Percentiles rank a stretch among this genome's conserved stretches.
These are phyloP conservation scores for Dromiciops gliroides DNA, from an alignment of 2,113 vertebrate species.

Conservation along the genomic window DNA sequence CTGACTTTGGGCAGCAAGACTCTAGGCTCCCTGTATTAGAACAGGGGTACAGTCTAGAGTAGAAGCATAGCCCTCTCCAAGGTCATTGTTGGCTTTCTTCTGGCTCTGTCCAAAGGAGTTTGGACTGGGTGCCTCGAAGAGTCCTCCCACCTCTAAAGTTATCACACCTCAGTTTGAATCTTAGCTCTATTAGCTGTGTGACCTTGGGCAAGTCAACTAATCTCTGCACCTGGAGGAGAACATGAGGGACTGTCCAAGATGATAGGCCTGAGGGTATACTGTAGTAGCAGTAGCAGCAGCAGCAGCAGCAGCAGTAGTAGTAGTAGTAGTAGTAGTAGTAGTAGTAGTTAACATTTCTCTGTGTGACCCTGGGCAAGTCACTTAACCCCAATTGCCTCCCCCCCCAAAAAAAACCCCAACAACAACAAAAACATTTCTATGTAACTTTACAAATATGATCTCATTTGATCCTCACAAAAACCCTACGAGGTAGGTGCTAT, in stretches of 20 bases:
- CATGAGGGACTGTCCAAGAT: background rate
- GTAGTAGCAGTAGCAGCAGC: no score
- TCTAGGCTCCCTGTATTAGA: slow-evolving; percentile 29
- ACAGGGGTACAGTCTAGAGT: slow-evolving; percentile 25
- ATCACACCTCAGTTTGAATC: background rate
- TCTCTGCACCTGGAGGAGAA: background rate
- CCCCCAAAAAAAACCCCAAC: no score
- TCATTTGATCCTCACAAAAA: background rate
- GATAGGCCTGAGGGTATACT: no score
- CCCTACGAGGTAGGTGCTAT: background rate
- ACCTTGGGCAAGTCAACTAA: background rate
- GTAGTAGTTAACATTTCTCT: background rate
- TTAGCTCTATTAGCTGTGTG: background rate
- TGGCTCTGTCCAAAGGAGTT: slow-evolving; percentile 41
- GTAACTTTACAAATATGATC: background rate
- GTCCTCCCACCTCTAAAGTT: background rate
- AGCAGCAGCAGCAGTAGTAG: no score
- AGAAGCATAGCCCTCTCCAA: slow-evolving; percentile 3
- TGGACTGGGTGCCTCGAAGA: background rate
- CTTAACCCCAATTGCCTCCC: no score
- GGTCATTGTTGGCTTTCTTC: slow-evolving; percentile 51
- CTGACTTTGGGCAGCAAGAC: background rate
- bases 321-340: background rate
- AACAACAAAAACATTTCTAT: no score
- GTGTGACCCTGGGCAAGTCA: no score